These are phyloP conservation scores for Eucidaris tribuloides DNA, from an alignment of 35 echinoderm and acorn worm species.

Conservation along the genomic window DNA sequence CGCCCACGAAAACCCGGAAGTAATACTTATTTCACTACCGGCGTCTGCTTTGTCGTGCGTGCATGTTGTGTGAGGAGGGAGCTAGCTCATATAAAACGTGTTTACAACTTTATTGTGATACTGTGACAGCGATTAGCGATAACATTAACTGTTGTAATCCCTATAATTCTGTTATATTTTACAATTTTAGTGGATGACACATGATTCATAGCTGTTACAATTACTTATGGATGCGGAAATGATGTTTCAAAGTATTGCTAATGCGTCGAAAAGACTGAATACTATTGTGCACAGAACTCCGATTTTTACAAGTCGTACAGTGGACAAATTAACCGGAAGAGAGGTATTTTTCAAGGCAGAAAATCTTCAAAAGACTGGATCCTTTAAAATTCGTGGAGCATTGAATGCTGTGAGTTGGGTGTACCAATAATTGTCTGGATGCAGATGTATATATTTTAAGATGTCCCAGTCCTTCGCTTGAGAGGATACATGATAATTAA, in stretches of 20 bases:
- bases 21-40: constrained; percentile 2
- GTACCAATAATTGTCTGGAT: too few species aligned
- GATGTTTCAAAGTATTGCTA: constrained; percentile 27
- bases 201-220: not conserved
- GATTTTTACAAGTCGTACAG: constrained; percentile 50
- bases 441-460: too few species aligned
- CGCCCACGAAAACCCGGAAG: constrained; percentile 7
- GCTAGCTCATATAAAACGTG: not conserved
- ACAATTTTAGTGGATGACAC: not conserved
- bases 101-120: not conserved
- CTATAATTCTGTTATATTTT: not conserved
- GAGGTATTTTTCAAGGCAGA: constrained; percentile 78
- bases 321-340: constrained; percentile 59
- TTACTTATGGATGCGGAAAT: not conserved
- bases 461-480: too few species aligned
- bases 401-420: constrained; percentile 55
- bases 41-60: not conserved
- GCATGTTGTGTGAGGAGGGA: not conserved
- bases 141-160: not conserved
- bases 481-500: too few species aligned
- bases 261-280: constrained; percentile 36
- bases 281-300: constrained; percentile 32
- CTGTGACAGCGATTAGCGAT: not conserved
- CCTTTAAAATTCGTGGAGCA: constrained; percentile 72
- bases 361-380: constrained; percentile 65